Conservation (phyloP, 2,888 invertebrate species). For the Drosophila nr. perissopoda region DNA sequence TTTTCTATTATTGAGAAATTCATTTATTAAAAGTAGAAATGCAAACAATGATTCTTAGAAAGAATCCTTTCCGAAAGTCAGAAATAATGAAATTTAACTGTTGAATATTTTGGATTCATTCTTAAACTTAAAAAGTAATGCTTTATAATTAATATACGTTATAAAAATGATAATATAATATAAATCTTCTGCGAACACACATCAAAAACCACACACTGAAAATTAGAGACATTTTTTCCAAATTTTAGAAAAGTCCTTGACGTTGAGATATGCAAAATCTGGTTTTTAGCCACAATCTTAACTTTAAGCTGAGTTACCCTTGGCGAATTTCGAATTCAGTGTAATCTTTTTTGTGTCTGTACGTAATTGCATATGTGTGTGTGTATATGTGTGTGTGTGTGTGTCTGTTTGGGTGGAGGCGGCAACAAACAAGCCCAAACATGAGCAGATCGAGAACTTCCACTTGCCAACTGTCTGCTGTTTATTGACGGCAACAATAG, state of each 20-base stretch:
- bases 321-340: neutral
- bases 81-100: neutral
- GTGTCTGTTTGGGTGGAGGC: slow-evolving; percentile 22
- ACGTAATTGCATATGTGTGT: neutral
- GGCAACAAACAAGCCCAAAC: slow-evolving; percentile 48
- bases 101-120: neutral
- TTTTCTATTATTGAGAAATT: fast-evolving
- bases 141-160: too few species aligned
- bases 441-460: slow-evolving; percentile 54
- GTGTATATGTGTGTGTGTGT: slow-evolving; percentile 21
- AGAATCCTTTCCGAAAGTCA: neutral
- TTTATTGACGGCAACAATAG: slow-evolving; percentile 66
- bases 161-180: too few species aligned
- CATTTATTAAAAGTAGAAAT: slow-evolving; percentile 1
- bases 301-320: neutral
- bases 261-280: neutral
- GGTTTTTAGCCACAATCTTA: neutral
- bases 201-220: too few species aligned
- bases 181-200: too few species aligned
- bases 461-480: slow-evolving; percentile 76
- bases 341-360: neutral
- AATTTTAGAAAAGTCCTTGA: neutral
- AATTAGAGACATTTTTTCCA: too few species aligned
- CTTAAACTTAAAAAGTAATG: neutral
- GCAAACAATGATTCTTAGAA: neutral